These are phyloP conservation scores for Styela clava DNA, from an alignment of 23 tunicate species.

Conservation along the genomic window DNA sequence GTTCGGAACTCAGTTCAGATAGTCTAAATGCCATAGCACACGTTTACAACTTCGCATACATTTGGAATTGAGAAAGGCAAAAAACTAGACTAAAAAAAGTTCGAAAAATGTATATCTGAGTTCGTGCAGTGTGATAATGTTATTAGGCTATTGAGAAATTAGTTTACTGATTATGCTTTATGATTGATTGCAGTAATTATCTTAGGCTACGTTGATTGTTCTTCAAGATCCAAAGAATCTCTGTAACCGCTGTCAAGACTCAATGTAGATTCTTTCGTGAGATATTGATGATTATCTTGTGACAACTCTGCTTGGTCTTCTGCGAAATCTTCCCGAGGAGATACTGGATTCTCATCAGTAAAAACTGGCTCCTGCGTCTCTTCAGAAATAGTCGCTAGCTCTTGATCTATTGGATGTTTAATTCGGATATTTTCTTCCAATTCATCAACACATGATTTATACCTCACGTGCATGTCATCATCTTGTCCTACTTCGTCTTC, in stretches of 20 bases:
- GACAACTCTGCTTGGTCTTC: background rate
- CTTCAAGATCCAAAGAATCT: background rate
- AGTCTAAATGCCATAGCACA: too few species aligned
- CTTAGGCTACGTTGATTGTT: background rate
- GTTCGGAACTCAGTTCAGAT: too few species aligned
- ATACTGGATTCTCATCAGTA: background rate
- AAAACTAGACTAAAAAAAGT: too few species aligned
- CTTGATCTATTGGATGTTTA: slow-evolving; percentile 24
- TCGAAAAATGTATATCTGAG: too few species aligned
- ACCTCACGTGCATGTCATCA: background rate
- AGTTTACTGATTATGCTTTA: too few species aligned
- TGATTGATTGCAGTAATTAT: too few species aligned
- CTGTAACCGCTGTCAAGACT: background rate
- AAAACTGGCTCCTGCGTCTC: background rate
- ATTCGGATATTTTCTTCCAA: slow-evolving; percentile 8
- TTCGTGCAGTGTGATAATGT: too few species aligned
- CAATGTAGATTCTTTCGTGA: background rate
- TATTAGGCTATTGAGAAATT: too few species aligned
- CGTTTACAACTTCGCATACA: too few species aligned
- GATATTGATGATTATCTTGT: background rate
- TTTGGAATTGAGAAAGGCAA: too few species aligned
- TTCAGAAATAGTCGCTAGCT: slow-evolving; percentile 26
- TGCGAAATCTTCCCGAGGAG: background rate
- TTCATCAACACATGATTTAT: background rate
- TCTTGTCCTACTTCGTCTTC: background rate